These are phyloP conservation scores for Terebella lapidaria DNA, from an alignment of 2,888 invertebrate species.

Conservation along the genomic window DNA sequence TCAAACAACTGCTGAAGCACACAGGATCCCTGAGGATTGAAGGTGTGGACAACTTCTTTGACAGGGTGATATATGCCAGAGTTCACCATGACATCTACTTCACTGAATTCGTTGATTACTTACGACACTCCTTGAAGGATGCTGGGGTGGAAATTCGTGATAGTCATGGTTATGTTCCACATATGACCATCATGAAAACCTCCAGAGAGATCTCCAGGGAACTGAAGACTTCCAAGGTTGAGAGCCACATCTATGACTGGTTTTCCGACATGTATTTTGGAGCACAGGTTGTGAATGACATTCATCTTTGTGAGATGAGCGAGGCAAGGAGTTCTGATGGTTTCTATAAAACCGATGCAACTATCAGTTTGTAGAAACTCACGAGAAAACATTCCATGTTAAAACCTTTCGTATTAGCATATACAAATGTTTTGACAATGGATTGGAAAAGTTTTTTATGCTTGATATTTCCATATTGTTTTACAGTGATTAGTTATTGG, in stretches of 20 bases:
- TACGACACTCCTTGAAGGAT: too few species aligned
- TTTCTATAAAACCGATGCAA: slow-evolving; percentile 41
- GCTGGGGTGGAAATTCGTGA: too few species aligned
- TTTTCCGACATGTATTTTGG: slow-evolving; percentile 47
- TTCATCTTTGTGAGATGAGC: slow-evolving; percentile 51
- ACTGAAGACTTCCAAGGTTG: slow-evolving; percentile 37
- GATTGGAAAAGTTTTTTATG: too few species aligned
- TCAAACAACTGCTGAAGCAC: neutral
- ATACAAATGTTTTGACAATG: too few species aligned
- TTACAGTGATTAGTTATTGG: too few species aligned
- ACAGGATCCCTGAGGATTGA: slow-evolving; percentile 26
- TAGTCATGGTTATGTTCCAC: slow-evolving; percentile 53
- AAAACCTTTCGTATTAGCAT: too few species aligned
- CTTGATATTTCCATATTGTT: too few species aligned
- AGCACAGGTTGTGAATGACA: slow-evolving; percentile 39
- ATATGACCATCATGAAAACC: slow-evolving; percentile 54
- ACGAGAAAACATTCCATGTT: too few species aligned
- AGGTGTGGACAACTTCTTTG: slow-evolving; percentile 49
- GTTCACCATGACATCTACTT: slow-evolving; percentile 43
- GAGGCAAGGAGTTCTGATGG: slow-evolving; percentile 45
- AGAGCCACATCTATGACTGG: slow-evolving; percentile 41
- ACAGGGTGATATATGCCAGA: slow-evolving; percentile 52
- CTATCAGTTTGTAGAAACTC: too few species aligned
- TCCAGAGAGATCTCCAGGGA: slow-evolving; percentile 40
- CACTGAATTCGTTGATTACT: slow-evolving; percentile 38